Conservation (phyloP, 1,140 invertebrate genomes). For the Drosophila kohkoa region DNA sequence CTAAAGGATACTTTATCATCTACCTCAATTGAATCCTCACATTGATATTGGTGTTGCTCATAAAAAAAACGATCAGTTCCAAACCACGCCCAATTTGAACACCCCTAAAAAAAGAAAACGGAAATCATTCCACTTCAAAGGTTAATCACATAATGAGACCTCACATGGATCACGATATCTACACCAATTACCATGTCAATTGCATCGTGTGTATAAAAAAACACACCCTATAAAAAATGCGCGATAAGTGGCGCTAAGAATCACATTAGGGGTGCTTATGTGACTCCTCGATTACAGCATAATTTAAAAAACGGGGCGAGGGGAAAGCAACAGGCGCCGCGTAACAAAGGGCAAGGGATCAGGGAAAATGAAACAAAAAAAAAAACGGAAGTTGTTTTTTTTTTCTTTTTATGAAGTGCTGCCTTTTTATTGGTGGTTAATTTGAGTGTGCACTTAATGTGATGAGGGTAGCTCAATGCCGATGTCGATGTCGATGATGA, state of each 20-base stretch:
- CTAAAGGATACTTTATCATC: no score
- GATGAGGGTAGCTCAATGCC: conserved; percentile 64
- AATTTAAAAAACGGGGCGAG: conserved; percentile 53
- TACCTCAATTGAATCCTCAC: neutral
- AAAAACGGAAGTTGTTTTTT: conserved; percentile 76
- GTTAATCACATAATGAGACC: conserved; percentile 66
- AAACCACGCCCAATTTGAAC: conserved; percentile 33
- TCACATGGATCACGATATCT: conserved; percentile 34
- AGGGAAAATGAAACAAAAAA: conserved; percentile 33
- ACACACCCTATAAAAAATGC: conserved; percentile 60
- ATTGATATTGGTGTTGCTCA: neutral
- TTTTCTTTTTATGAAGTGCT: conserved; percentile 76
- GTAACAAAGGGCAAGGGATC: conserved; percentile 34
- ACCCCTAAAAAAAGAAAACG: conserved; percentile 27
- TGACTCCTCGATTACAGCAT: conserved; percentile 73
- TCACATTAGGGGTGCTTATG: conserved; percentile 75
- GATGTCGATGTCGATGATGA: conserved; percentile 46
- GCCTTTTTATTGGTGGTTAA: conserved; percentile 82
- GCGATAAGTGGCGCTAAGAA: conserved; percentile 77
- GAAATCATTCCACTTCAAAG: conserved; percentile 24
- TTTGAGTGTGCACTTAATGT: conserved; percentile 68
- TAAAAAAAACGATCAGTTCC: conserved; percentile 47
- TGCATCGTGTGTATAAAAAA: conserved; percentile 48
- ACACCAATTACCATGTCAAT: conserved; percentile 69
- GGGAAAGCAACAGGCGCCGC: conserved; percentile 48